These are phyloP conservation scores for Perodicticus potto DNA, from an alignment of 2,797 vertebrate species.

Conservation along the genomic window DNA sequence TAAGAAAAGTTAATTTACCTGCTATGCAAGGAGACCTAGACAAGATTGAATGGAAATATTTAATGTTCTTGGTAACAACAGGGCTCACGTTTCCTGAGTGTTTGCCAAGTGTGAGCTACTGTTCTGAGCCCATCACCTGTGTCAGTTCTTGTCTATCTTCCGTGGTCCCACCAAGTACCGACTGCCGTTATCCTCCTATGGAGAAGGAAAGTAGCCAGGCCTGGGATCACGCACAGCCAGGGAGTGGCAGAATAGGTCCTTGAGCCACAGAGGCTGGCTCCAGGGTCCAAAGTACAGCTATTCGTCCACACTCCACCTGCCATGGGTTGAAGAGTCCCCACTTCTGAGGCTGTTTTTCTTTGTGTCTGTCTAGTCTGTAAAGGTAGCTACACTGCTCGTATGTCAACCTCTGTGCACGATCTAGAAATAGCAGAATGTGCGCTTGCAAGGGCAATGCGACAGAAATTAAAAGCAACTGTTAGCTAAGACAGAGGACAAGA, in stretches of 20 bases:
- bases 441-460: background rate
- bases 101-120: background rate
- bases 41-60: background rate
- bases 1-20: background rate
- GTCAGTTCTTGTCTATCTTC: background rate
- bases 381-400: fast-evolving
- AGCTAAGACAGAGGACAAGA: background rate
- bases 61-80: background rate
- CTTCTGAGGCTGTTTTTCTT: background rate
- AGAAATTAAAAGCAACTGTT: background rate
- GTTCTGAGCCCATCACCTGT: background rate
- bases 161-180: background rate
- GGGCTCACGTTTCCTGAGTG: background rate
- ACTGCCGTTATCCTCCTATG: background rate
- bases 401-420: background rate
- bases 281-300: background rate
- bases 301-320: background rate
- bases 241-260: background rate
- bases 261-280: background rate
- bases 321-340: background rate
- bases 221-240: background rate
- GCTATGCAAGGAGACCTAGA: background rate
- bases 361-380: background rate
- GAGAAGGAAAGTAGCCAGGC: background rate
- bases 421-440: background rate